Base-by-base conservation (phyloP, 2,888 invertebrate species). In the Girardia tigrina region DNA sequence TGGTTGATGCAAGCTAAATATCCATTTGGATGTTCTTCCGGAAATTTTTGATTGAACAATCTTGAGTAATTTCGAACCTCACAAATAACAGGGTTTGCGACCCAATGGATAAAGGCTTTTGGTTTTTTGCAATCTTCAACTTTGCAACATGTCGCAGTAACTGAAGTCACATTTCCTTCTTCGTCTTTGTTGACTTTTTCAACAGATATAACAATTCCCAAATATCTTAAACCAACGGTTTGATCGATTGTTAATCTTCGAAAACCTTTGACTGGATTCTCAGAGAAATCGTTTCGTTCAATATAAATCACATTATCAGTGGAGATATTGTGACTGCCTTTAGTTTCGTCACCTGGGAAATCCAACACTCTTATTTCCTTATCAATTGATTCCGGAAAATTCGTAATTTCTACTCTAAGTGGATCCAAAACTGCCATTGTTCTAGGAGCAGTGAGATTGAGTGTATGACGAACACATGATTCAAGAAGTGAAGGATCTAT, bases 51-150 rank as follows among this genome's bases (percentile, higher is more conserved):
- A 79, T 89, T 88, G 83, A 98, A 94, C 89, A 98, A 84, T 78
- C 89, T 87, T 78, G 94, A 91, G 83, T 97, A 98, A 0, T 95
- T 87, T 26, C 95, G 87, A 74, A 95, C 90, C 86, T 93, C 91
- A 78, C 91, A 88, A 72, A 87, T 82, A 16, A 89, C 72, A 12
- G 77, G 76, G 75, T 78, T 72, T 0, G 93, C 89, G 0, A 98
- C 95, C 98, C 98, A 98, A 83, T 98, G 98, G 79, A 99, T 90
- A 84, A 95, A 98, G 0, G 94, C 97, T 84, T 97, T 97, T 0
- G 98, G 98, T 84, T 98, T 98, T 78, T 76, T 79, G 84, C 85
- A 81, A 89, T 90, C 74, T 89, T 86, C 12, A 91, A 86, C 79
- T 88, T 87, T 0, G 86, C 80, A n/a, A 94, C 88, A 91, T 2